Percentiles rank a stretch among this genome's conserved stretches.
phyloP scores from a whole-genome alignment of 2,113 vertebrate genomes.

The Spheniscus mendiculus region DNA sequence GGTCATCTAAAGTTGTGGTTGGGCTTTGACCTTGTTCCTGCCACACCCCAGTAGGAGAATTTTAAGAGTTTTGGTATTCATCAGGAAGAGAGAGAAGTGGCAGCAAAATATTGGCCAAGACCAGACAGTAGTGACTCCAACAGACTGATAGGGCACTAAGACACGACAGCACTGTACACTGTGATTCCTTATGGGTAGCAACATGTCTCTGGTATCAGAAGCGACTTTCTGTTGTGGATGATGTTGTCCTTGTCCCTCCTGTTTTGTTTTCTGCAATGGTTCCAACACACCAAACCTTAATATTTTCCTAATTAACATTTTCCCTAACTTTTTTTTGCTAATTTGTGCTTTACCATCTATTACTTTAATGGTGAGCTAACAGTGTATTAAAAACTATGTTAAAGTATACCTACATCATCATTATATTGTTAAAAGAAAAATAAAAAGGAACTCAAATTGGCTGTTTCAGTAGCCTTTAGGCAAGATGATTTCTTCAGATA shows the following conservation, averaged over 20 bases:
- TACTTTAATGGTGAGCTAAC: not conserved
- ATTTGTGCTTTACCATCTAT: not conserved
- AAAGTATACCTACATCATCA: not conserved
- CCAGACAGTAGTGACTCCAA: not conserved
- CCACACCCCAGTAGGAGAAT: too few species aligned
- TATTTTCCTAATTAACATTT: not conserved
- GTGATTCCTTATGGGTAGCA: not conserved
- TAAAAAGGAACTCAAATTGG: not conserved
- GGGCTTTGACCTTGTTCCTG: not conserved
- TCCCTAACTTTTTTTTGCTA: not conserved
- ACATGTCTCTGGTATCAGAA: not conserved
- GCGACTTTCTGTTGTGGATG: not conserved
- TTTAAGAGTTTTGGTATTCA: not conserved
- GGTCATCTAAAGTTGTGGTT: not conserved
- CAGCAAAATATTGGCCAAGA: not conserved
- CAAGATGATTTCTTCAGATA: not conserved
- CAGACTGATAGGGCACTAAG: too few species aligned
- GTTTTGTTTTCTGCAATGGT: not conserved
- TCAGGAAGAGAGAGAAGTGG: not conserved
- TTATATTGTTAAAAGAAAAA: not conserved
- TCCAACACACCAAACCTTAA: not conserved
- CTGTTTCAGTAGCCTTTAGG: not conserved
- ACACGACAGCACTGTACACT: too few species aligned
- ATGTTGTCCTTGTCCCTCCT: not conserved
- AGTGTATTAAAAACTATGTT: not conserved